These are phyloP conservation scores for Noctua pronuba DNA, from an alignment of 2,888 invertebrate genomes.

Conservation along the genomic window DNA sequence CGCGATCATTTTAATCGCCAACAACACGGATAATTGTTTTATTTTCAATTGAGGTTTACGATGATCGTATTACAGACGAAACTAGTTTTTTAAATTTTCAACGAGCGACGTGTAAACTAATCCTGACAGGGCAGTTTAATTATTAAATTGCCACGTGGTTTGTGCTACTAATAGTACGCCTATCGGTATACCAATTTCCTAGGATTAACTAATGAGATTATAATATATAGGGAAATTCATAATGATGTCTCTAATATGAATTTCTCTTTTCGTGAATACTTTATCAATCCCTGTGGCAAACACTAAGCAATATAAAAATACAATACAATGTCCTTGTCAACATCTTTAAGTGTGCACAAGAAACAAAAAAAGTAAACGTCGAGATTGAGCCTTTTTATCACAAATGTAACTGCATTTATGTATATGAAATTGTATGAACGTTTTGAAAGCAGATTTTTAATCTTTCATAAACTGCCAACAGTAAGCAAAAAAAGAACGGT, in stretches of 20 bases:
- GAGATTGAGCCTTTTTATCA: background rate
- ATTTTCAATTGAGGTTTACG: slow-evolving; percentile 70
- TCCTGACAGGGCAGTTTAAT: slow-evolving; percentile 17
- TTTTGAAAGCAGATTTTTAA: background rate
- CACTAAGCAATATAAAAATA: background rate
- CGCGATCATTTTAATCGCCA: slow-evolving; percentile 76
- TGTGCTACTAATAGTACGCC: background rate
- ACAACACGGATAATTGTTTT: slow-evolving; percentile 73
- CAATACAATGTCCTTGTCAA: background rate
- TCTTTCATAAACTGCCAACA: background rate
- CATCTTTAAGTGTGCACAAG: background rate
- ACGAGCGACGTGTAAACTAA: background rate
- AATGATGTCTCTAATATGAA: background rate
- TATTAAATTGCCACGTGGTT: background rate
- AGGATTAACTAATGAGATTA: background rate
- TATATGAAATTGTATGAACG: background rate
- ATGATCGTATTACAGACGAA: slow-evolving; percentile 36
- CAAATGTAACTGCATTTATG: background rate
- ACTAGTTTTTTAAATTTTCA: slow-evolving; percentile 21
- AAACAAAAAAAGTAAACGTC: slow-evolving; percentile 14
- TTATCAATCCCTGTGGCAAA: background rate
- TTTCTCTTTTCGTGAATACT: background rate
- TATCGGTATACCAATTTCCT: background rate
- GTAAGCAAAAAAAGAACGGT: background rate
- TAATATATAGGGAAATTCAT: background rate